These are phyloP conservation scores for Lycaon pictus DNA, from an alignment of 2,113 vertebrate species.

Conservation along the genomic window DNA sequence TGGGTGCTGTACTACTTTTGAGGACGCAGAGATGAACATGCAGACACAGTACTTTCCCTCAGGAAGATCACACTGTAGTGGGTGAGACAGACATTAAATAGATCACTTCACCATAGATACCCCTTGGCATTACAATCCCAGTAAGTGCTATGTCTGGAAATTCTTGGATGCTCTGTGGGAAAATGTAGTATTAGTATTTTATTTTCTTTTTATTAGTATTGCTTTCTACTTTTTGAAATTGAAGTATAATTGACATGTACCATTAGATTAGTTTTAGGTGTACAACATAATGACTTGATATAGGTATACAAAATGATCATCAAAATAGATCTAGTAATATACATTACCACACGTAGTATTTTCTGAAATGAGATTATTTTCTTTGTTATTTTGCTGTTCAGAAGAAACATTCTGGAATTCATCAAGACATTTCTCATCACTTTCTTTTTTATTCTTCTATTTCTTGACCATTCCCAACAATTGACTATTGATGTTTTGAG, in stretches of 20 bases:
- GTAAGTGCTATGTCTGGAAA: background rate
- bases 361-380: background rate
- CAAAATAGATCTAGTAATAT: background rate
- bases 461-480: background rate
- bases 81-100: background rate
- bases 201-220: background rate
- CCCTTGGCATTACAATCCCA: accelerated
- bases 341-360: background rate
- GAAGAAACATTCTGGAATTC: background rate
- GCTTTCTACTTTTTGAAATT: background rate
- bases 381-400: background rate
- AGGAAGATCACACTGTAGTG: background rate
- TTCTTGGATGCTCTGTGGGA: background rate
- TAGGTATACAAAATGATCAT: background rate
- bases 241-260: background rate
- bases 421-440: background rate
- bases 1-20: background rate
- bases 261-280: background rate
- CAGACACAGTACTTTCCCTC: background rate
- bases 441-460: background rate
- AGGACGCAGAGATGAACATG: background rate
- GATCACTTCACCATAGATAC: background rate
- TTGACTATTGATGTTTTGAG: background rate
- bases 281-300: background rate
- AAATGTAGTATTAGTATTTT: background rate